Conservation (phyloP, 2,797 vertebrate species). For the Centroberyx gerrardi region DNA sequence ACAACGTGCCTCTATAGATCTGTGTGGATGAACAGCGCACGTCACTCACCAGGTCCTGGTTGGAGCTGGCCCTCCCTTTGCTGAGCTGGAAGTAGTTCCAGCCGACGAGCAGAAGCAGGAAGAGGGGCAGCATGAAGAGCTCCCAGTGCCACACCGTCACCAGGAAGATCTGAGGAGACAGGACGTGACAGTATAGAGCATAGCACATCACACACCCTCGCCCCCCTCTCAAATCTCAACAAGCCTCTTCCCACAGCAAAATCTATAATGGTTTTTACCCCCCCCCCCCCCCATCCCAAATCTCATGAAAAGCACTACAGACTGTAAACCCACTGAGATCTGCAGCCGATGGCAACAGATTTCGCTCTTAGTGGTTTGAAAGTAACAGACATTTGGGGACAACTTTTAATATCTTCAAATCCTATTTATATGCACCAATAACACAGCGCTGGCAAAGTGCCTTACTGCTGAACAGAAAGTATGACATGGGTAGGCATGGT, state of each 20-base stretch:
- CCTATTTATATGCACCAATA: slow-evolving; percentile 78
- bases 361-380: slow-evolving; percentile 68
- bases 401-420: slow-evolving; percentile 83
- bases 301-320: slow-evolving; percentile 60
- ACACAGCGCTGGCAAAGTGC: slow-evolving; percentile 72
- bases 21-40: slow-evolving; percentile 27
- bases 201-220: slow-evolving; percentile 57
- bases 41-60: slow-evolving; percentile 92
- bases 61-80: slow-evolving; percentile 83
- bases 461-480: slow-evolving; percentile 71
- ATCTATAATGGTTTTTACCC: slow-evolving; percentile 68
- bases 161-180: slow-evolving; percentile 91
- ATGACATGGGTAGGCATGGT: slow-evolving; percentile 74
- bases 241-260: slow-evolving; percentile 67
- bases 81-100: slow-evolving; percentile 92
- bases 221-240: slow-evolving; percentile 61
- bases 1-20: slow-evolving; percentile 18
- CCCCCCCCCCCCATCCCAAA: slow-evolving; percentile 62
- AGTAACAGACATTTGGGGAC: slow-evolving; percentile 70
- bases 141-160: slow-evolving; percentile 95
- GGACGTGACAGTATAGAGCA: slow-evolving; percentile 66
- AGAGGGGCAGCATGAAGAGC: slow-evolving; percentile 96
- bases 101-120: slow-evolving; percentile 90
- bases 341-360: slow-evolving; percentile 68
- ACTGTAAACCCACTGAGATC: slow-evolving; percentile 67